Base-by-base conservation (phyloP, 2,888 invertebrate genomes). In the Drosophila eohydei region DNA sequence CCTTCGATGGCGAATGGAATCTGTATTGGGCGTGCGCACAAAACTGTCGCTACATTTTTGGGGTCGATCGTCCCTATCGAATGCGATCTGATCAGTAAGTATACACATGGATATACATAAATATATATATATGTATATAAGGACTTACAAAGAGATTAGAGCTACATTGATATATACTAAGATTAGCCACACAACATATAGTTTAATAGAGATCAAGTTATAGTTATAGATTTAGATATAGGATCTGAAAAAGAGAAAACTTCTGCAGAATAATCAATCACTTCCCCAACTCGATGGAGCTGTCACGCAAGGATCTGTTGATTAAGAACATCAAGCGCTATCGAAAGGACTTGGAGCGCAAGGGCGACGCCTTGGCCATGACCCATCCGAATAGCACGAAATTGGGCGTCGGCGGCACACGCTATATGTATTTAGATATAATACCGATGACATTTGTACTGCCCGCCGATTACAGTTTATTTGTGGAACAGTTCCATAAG, bases 271-370 rank as follows among this genome's bases (percentile, higher is more conserved):
- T 97, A 62, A 97, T 98, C 76, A 98, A 98, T 93, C 98, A 99
- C 92, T 99, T 98, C 92, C 98, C 98, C 1, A 99, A 98, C 93
- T 98, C 98, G 92, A 97, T 98, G 90, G 98, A 99, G 92, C 93
- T 99, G 60, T 98, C 98, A 0, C 94, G 99, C 14, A 99, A 99
- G 93, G 99, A 99, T 94, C 94, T 99, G 62, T 94, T 99, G 78
- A 98, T 99, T 55, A 98, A 98, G 93, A 98, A 99, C 91, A 98
- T 99, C 54, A 98, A 98, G 92, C 94, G 98, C 34, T 99, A 98
- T 92, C 94, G 98, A 59, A 97, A 97, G 84, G 98, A 98, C 80
- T 93, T 98, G 76, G 98, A 98, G 92, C 95, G 97, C 80, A 98
- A 98, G 90, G 97, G 97, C 46, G 97, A 96, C 92, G 95, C 96